These are phyloP conservation scores for Halictus quadricinctus DNA, from an alignment of 2,888 invertebrate genomes.

Conservation along the genomic window DNA sequence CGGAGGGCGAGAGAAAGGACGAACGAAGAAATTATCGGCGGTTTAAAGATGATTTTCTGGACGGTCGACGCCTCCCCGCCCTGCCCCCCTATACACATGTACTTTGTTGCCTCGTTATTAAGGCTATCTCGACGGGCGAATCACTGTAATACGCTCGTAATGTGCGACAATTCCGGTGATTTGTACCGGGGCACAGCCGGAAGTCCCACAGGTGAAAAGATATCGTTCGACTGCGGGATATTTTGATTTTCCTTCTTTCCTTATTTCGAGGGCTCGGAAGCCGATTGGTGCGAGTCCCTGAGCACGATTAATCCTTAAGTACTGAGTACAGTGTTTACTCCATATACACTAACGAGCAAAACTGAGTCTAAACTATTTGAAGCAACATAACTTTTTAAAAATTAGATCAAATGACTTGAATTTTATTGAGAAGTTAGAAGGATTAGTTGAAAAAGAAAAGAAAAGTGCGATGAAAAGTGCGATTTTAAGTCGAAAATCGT, in stretches of 20 bases:
- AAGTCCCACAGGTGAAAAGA: conserved; percentile 37
- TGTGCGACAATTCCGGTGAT: conserved; percentile 68
- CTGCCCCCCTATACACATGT: conserved; percentile 62
- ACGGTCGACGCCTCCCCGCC: conserved; percentile 64
- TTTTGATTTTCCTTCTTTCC: not conserved
- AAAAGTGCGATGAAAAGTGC: too few relatives aligned
- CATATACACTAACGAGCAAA: too few relatives aligned
- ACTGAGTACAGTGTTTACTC: too few relatives aligned
- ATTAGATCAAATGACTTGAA: too few relatives aligned
- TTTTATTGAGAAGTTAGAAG: too few relatives aligned
- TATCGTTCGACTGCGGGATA: not conserved
- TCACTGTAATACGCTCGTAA: conserved; percentile 69
- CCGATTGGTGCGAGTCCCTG: not conserved
- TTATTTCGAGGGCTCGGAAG: not conserved
- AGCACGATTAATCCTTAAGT: too few relatives aligned
- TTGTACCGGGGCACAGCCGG: conserved; percentile 59
- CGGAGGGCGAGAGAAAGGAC: conserved; percentile 27
- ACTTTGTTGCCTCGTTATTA: conserved; percentile 67
- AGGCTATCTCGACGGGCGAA: conserved; percentile 54
- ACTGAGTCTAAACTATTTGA: too few relatives aligned
- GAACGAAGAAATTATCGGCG: conserved; percentile 66
- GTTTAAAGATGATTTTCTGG: conserved; percentile 70
- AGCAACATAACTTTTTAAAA: too few relatives aligned
- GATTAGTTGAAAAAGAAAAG: too few relatives aligned
- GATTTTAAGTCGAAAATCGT: too few relatives aligned